Conservation (phyloP, 1,140 invertebrate species). For the Trinorchestia longiramus region DNA sequence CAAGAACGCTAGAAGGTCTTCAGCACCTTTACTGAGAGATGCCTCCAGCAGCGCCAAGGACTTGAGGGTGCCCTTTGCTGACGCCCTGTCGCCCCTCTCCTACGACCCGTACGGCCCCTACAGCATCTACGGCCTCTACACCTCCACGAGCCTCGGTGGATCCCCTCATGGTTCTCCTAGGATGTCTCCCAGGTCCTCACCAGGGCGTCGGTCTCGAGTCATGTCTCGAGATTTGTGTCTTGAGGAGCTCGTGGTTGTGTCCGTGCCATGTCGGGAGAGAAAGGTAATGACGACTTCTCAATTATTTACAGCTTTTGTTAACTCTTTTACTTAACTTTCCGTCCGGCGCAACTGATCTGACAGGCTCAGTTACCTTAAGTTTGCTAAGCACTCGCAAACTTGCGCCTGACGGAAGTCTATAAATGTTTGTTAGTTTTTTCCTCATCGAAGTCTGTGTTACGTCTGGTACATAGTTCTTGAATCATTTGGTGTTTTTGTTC, state of each 20-base stretch:
- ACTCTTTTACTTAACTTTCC: no score
- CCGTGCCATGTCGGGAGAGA: constrained; percentile 63
- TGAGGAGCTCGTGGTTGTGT: constrained; percentile 63
- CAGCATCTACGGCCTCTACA: constrained; percentile 51
- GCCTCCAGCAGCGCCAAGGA: constrained; percentile 56
- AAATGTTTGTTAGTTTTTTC: no score
- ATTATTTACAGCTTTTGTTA: no score
- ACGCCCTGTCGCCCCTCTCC: constrained; percentile 45
- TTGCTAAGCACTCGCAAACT: no score
- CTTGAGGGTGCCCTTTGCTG: constrained; percentile 55
- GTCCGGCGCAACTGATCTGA: no score
- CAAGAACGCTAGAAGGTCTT: constrained; percentile 38
- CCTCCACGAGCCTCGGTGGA: constrained; percentile 45
- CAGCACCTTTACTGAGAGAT: constrained; percentile 41
- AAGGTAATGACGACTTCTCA: constrained; percentile 62
- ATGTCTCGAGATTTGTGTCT: constrained; percentile 60
- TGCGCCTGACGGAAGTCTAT: no score
- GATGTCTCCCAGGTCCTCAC: constrained; percentile 57
- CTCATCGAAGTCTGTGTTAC: no score
- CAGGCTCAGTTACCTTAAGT: no score
- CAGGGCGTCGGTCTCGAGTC: constrained; percentile 58
- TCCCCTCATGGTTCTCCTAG: constrained; percentile 57
- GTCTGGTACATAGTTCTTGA: no score
- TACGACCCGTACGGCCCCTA: constrained; percentile 44
- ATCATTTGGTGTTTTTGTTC: no score